These are phyloP conservation scores for Chrysomallon squamiferum DNA, from an alignment of 1,140 invertebrate species.

Conservation along the genomic window DNA sequence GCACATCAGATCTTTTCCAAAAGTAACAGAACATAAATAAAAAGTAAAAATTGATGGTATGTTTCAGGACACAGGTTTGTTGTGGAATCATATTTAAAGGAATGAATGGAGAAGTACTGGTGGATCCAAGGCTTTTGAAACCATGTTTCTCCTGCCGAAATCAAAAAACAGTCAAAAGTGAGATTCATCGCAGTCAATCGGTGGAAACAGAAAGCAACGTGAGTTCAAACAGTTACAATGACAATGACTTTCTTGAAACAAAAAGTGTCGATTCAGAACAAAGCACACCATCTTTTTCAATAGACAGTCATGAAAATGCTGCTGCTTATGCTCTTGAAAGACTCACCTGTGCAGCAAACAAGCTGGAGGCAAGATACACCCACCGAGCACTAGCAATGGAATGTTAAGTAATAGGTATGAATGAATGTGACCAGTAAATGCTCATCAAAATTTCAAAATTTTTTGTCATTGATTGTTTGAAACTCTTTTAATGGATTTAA, in stretches of 20 bases:
- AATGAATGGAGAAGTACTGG: slow-evolving; percentile 71
- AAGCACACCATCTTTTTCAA: slow-evolving; percentile 9
- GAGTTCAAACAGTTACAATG: slow-evolving; percentile 33
- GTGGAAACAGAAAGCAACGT: slow-evolving; percentile 43
- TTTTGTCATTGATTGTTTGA: too few species aligned
- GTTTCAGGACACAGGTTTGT: slow-evolving; percentile 73
- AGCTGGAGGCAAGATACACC: slow-evolving; percentile 1
- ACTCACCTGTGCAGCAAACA: background rate
- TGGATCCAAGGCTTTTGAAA: slow-evolving; percentile 71
- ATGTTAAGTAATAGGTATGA: slow-evolving; percentile 1
- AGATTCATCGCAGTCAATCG: slow-evolving; percentile 35
- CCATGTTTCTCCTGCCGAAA: slow-evolving; percentile 65
- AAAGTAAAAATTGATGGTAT: slow-evolving; percentile 36
- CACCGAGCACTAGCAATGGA: slow-evolving; percentile 7
- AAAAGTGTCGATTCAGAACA: slow-evolving; percentile 21
- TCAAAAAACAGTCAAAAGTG: slow-evolving; percentile 9
- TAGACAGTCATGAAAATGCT: background rate
- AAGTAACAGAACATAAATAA: too few species aligned
- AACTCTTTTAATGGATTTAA: too few species aligned
- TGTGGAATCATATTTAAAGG: slow-evolving; percentile 78
- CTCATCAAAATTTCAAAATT: background rate
- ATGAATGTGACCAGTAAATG: background rate
- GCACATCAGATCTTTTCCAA: too few species aligned
- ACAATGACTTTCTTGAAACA: slow-evolving; percentile 26
- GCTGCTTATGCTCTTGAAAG: background rate